phyloP scores from a whole-genome alignment of 2,113 vertebrate genomes.

The Hemiprocne comata region DNA sequence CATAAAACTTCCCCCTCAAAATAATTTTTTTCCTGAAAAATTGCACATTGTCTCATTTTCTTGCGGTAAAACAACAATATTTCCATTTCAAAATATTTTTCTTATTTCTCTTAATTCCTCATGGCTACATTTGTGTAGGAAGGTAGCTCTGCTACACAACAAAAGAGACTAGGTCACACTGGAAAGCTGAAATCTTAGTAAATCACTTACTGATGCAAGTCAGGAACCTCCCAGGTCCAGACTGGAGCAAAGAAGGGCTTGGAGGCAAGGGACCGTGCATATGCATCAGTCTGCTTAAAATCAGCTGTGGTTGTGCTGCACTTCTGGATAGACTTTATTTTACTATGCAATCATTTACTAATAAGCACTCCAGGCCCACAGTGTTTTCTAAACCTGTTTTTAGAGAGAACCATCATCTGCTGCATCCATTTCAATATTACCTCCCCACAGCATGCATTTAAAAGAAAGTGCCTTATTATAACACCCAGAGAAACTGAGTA shows the following conservation, averaged over 20 bases:
- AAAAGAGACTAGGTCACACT: neutral
- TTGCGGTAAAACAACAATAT: conserved; percentile 6
- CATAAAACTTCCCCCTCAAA: conserved; percentile 2
- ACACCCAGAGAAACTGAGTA: neutral
- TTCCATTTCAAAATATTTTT: conserved; percentile 41
- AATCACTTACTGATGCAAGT: conserved; percentile 19
- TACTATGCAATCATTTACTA: neutral
- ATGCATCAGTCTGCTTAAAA: neutral
- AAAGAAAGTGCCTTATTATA: conserved; percentile 40
- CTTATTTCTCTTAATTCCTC: neutral
- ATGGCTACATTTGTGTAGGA: neutral
- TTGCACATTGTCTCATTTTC: conserved; percentile 41
- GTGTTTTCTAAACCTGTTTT: neutral
- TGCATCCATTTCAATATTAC: neutral
- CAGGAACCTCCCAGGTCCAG: neutral
- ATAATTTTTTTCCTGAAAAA: neutral
- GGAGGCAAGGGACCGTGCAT: neutral
- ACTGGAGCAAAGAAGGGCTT: neutral
- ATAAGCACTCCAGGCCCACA: neutral
- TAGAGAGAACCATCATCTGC: neutral
- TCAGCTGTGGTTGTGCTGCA: neutral
- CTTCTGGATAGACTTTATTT: neutral
- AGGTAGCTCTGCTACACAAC: neutral
- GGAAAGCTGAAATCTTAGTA: neutral
- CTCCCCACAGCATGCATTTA: neutral